A percentile compares a stretch with the other conserved stretches of the same genome.
phyloP scores from a whole-genome alignment of 2,797 vertebrate species.

The Miichthys miiuy region DNA sequence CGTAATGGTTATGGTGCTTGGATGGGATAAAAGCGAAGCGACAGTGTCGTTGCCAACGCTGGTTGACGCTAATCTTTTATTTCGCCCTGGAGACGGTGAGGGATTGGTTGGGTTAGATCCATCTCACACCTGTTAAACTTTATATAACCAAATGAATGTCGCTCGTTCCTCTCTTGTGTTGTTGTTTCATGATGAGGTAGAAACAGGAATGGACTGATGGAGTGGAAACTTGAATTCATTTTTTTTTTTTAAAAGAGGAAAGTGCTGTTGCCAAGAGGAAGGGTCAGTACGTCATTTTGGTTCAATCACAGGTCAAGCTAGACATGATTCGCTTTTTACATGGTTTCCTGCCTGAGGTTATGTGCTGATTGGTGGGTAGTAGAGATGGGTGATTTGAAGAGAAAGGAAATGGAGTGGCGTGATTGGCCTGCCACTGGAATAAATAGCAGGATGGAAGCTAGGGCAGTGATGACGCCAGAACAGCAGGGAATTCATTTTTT shows the following conservation, averaged over 20 bases:
- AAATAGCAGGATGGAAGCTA: conserved; percentile 60
- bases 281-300: background rate
- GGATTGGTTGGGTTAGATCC: conserved; percentile 9
- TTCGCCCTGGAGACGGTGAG: background rate
- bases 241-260: background rate
- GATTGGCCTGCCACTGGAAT: conserved; percentile 65
- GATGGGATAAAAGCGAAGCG: conserved; percentile 41
- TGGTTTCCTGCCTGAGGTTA: conserved; percentile 36
- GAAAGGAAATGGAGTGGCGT: conserved; percentile 35
- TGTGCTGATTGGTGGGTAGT: conserved; percentile 20
- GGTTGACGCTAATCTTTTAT: conserved; percentile 26
- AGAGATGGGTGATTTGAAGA: conserved; percentile 21
- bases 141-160: conserved; percentile 24
- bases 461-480: conserved; percentile 50
- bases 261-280: conserved; percentile 7
- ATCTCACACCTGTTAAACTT: conserved; percentile 42
- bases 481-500: conserved; percentile 59
- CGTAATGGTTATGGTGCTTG: conserved; percentile 50
- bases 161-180: conserved; percentile 5
- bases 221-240: conserved; percentile 27
- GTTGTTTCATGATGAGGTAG: conserved; percentile 23
- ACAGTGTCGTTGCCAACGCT: conserved; percentile 31
- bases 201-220: conserved; percentile 22
- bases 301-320: conserved; percentile 41
- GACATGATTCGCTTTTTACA: conserved; percentile 1